Conservation (phyloP, 1,140 invertebrate species). For the Drosophila teissieri region DNA sequence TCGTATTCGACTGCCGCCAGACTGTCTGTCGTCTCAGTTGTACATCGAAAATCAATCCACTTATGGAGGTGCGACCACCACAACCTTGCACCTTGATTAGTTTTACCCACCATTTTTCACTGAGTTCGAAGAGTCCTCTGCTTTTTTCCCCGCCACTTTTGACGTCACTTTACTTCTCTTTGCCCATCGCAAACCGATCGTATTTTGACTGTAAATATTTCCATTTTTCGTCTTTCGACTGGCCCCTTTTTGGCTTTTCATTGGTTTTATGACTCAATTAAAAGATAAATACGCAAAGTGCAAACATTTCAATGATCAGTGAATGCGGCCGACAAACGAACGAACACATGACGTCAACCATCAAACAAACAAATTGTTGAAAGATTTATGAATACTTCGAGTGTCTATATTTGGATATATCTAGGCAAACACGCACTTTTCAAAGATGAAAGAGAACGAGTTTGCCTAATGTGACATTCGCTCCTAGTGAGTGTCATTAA, state of each 20-base stretch:
- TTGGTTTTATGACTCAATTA: slow-evolving; percentile 74
- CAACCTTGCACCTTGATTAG: slow-evolving; percentile 21
- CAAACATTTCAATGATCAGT: slow-evolving; percentile 54
- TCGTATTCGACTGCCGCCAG: slow-evolving; percentile 15
- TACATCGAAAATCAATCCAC: slow-evolving; percentile 35
- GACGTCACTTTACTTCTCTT: slow-evolving; percentile 35
- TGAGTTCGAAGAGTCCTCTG: slow-evolving; percentile 1
- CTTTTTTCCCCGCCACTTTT: slow-evolving; percentile 3
- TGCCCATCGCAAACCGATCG: slow-evolving; percentile 31
- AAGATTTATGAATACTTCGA: slow-evolving; percentile 55
- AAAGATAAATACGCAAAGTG: slow-evolving; percentile 64
- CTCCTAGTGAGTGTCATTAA: slow-evolving; percentile 6
- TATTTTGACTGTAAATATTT: slow-evolving; percentile 58
- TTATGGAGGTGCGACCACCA: slow-evolving; percentile 33
- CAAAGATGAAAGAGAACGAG: slow-evolving; percentile 51
- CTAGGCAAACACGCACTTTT: slow-evolving; percentile 14
- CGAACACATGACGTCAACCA: slow-evolving; percentile 43
- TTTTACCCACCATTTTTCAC: not conserved
- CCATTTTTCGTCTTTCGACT: slow-evolving; percentile 50
- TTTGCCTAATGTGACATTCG: slow-evolving; percentile 34
- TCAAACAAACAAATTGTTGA: slow-evolving; percentile 50
- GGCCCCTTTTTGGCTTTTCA: slow-evolving; percentile 26
- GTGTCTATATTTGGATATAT: slow-evolving; percentile 33
- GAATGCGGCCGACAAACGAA: slow-evolving; percentile 47
- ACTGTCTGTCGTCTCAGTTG: slow-evolving; percentile 29